Evolutionary conservation across 2,797 vertebrate genomes (phyloP).

Genomic region (Triplophysa bombifrons): DNA sequence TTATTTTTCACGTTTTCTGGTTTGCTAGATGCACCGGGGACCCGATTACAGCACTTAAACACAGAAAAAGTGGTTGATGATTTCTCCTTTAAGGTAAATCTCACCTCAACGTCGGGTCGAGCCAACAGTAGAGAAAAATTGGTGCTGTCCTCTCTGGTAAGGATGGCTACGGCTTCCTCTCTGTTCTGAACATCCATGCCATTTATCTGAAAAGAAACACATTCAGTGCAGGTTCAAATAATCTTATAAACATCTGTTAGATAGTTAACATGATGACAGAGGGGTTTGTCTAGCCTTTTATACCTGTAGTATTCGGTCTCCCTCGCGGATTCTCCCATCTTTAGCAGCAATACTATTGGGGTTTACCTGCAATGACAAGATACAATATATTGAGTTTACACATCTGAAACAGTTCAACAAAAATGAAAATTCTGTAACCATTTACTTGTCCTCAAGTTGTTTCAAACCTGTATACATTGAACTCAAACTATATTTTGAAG

Average conservation of each 20-base stretch:
- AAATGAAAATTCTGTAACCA: too few relatives aligned
- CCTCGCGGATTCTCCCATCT: slow-evolving; percentile 83
- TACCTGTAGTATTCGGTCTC: slow-evolving; percentile 85
- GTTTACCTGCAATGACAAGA: slow-evolving; percentile 76
- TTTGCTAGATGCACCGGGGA: too few relatives aligned
- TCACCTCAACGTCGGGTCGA: slow-evolving; percentile 82
- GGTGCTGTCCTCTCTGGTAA: slow-evolving; percentile 82
- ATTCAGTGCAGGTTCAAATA: background rate
- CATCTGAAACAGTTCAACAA: too few relatives aligned
- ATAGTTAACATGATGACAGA: too few relatives aligned
- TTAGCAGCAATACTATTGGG: slow-evolving; percentile 86
- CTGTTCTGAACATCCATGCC: slow-evolving; percentile 84
- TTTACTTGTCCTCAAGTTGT: too few relatives aligned
- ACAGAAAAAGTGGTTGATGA: too few relatives aligned
- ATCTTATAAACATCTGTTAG: too few relatives aligned
- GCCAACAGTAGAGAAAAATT: slow-evolving; percentile 85
- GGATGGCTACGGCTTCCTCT: slow-evolving; percentile 82
- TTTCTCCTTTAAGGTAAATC: background rate
- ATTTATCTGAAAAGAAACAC: slow-evolving; percentile 76
- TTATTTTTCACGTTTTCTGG: too few relatives aligned
- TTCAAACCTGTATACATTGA: too few relatives aligned
- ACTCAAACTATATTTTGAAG: too few relatives aligned
- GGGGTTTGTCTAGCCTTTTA: too few relatives aligned
- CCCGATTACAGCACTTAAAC: too few relatives aligned
- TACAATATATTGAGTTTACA: background rate